phyloP scores from a whole-genome alignment of 2,888 invertebrate genomes.

The Hermaeophaga mercurialis region DNA sequence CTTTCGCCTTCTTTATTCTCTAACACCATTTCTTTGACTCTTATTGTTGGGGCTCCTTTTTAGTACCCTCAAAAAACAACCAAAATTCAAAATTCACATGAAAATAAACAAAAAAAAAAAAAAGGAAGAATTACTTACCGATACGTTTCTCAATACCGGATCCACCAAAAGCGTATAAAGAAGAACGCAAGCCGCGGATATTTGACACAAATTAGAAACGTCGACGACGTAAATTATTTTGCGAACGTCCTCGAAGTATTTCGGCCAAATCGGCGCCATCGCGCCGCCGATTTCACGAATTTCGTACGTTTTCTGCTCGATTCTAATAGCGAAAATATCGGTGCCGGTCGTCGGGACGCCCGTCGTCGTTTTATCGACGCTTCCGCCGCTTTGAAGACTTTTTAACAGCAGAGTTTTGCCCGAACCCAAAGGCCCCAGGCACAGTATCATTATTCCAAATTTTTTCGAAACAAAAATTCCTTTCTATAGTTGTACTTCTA shows the following conservation, averaged over 20 bases:
- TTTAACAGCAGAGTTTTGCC: conserved; percentile 82
- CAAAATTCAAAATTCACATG: too few relatives aligned
- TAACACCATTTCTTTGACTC: too few relatives aligned
- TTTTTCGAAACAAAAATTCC: too few relatives aligned
- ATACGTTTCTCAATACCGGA: conserved; percentile 68
- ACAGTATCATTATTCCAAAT: conserved; percentile 61
- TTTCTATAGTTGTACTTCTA: too few relatives aligned
- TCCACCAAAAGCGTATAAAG: conserved; percentile 78
- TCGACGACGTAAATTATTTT: conserved; percentile 83
- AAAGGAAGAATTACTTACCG: conserved; percentile 65
- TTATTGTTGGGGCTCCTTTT: too few relatives aligned
- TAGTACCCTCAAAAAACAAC: too few relatives aligned
- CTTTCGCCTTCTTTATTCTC: too few relatives aligned
- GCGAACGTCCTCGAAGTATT: conserved; percentile 70
- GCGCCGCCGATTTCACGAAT: conserved; percentile 74
- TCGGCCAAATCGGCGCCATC: conserved; percentile 82
- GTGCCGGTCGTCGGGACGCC: conserved; percentile 83
- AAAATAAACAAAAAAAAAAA: too few relatives aligned
- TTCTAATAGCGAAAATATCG: conserved; percentile 71
- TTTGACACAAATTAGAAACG: conserved; percentile 83
- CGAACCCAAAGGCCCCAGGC: conserved; percentile 78
- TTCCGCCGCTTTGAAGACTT: conserved; percentile 70
- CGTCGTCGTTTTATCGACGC: conserved; percentile 76
- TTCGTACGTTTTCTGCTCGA: conserved; percentile 43
- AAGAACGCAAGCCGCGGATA: conserved; percentile 81